These are phyloP conservation scores for Holacanthella duospinosa DNA, from an alignment of 2,888 invertebrate genomes.

Conservation along the genomic window DNA sequence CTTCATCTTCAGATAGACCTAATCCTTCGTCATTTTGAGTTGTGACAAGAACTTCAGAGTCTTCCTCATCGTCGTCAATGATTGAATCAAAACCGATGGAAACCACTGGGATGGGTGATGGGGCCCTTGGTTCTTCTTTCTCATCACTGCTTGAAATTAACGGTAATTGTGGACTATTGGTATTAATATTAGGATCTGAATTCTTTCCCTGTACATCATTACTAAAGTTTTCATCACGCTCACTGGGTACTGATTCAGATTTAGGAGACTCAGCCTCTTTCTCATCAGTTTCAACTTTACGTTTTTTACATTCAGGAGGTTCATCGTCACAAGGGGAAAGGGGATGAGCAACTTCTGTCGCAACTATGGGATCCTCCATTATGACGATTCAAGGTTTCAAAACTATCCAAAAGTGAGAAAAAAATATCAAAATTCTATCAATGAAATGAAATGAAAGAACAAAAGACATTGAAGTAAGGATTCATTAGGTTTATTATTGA, in stretches of 20 bases:
- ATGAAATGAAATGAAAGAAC: background rate
- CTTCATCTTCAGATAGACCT: constrained; percentile 14
- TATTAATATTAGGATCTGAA: background rate
- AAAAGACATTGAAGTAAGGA: background rate
- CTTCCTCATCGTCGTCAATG: background rate
- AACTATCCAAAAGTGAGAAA: background rate
- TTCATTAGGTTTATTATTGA: background rate
- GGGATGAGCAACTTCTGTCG: background rate
- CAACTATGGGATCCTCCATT: constrained; percentile 1
- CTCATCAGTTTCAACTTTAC: background rate
- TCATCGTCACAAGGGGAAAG: background rate
- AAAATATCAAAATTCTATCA: background rate
- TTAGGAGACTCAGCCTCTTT: constrained; percentile 12
- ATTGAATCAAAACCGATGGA: background rate
- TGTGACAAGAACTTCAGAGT: background rate
- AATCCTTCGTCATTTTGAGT: background rate
- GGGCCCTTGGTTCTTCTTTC: too few species aligned
- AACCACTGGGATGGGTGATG: background rate
- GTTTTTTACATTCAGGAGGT: background rate
- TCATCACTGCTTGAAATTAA: too few species aligned
- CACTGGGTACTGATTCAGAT: too few species aligned
- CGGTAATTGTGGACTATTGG: too few species aligned
- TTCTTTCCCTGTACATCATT: too few species aligned
- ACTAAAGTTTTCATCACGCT: too few species aligned
- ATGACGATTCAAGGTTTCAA: background rate